Conservation (phyloP, 2,888 invertebrate species). For the Chrysina gloriosa region DNA sequence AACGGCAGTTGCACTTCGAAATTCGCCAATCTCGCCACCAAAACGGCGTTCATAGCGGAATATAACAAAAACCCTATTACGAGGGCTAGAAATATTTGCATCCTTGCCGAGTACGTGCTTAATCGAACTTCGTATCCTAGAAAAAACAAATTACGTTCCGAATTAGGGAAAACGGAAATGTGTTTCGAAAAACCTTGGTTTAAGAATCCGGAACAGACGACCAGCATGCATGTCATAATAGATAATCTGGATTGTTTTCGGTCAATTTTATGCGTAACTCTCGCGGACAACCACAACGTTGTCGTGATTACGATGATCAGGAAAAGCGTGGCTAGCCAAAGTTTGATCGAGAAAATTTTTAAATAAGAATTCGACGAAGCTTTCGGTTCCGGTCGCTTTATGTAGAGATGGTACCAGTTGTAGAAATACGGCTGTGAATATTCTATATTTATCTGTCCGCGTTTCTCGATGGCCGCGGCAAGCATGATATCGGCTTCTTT, state of each 20-base stretch:
- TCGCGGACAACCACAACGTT: slow-evolving; percentile 55
- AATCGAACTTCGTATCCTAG: slow-evolving; percentile 59
- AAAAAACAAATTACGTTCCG: slow-evolving; percentile 35
- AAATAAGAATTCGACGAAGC: slow-evolving; percentile 57
- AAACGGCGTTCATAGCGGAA: slow-evolving; percentile 59
- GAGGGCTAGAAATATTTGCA: slow-evolving; percentile 56
- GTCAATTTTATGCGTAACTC: slow-evolving; percentile 45
- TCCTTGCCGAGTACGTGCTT: slow-evolving; percentile 55
- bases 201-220: slow-evolving; percentile 57
- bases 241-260: slow-evolving; percentile 52
- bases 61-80: slow-evolving; percentile 59
- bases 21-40: slow-evolving; percentile 64
- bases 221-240: slow-evolving; percentile 56
- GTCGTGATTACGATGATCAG: slow-evolving; percentile 54
- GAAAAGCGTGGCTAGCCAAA: slow-evolving; percentile 55
- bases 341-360: slow-evolving; percentile 53
- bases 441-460: slow-evolving; percentile 51
- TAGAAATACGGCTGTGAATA: slow-evolving; percentile 60
- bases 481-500: slow-evolving; percentile 58
- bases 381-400: slow-evolving; percentile 55
- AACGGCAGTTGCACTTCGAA: slow-evolving; percentile 60
- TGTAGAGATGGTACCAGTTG: slow-evolving; percentile 61
- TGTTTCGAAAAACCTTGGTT: slow-evolving; percentile 58
- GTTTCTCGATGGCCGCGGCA: slow-evolving; percentile 55
- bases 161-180: too few relatives aligned